Conservation (phyloP, 2,888 invertebrate genomes). For the Selenia dentaria region DNA sequence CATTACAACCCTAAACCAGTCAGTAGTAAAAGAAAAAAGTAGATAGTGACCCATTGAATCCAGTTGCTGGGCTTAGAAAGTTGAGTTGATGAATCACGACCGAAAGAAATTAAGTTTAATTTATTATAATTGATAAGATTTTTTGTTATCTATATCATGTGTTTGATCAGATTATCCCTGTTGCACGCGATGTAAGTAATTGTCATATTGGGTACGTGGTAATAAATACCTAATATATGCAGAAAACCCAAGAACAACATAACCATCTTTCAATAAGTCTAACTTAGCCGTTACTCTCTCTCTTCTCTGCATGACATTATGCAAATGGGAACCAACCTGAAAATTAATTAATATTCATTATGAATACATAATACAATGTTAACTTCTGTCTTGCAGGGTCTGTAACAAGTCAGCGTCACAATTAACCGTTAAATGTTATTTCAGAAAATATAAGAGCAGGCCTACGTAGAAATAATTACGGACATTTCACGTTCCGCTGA, state of each 20-base stretch:
- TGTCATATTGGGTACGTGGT: no score
- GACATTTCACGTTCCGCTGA: neutral
- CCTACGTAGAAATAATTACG: neutral
- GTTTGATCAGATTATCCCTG: no score
- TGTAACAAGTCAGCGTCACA: neutral
- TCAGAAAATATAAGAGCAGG: neutral
- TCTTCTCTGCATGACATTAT: neutral
- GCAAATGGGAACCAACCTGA: conserved; percentile 3
- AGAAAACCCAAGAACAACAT: neutral
- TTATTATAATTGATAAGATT: no score
- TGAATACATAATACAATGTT: neutral
- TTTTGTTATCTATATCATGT: no score
- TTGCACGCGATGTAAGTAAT: no score
- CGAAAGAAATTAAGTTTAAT: no score
- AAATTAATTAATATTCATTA: conserved; percentile 10
- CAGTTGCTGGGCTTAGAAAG: no score
- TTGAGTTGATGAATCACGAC: no score
- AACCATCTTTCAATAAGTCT: neutral
- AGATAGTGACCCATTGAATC: no score
- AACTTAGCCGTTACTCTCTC: neutral
- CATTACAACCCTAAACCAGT: no score
- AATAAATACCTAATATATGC: no score
- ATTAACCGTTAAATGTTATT: neutral
- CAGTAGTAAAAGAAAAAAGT: no score
- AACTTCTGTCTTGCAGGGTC: neutral